Evolutionary conservation across 2,888 invertebrate genomes (phyloP).

Genomic region (Ophonus ardosiacus): DNA sequence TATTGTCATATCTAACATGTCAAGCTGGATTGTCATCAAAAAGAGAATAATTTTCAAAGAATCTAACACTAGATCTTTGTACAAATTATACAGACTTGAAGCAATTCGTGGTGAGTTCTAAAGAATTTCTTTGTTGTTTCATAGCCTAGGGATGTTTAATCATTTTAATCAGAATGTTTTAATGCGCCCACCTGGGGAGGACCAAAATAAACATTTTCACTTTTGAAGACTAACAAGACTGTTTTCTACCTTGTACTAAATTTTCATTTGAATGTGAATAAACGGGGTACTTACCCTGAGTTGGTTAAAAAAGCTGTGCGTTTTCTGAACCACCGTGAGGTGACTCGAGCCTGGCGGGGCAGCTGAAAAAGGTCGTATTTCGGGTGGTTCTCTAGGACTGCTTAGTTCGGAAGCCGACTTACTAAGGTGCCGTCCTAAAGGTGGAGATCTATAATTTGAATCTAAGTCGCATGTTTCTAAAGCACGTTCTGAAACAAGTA

Average conservation of each 20-base stretch:
- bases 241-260: background rate
- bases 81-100: no score
- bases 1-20: no score
- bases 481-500: slow-evolving; percentile 73
- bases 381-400: slow-evolving; percentile 78
- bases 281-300: slow-evolving; percentile 79
- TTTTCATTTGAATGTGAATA: slow-evolving; percentile 92
- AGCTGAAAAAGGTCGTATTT: slow-evolving; percentile 76
- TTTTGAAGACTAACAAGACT: no score
- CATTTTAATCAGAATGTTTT: no score
- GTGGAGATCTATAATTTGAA: slow-evolving; percentile 67
- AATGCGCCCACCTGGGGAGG: no score
- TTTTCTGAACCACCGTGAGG: slow-evolving; percentile 87
- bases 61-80: no score
- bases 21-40: no score
- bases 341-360: slow-evolving; percentile 80
- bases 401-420: slow-evolving; percentile 90
- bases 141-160: no score
- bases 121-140: no score
- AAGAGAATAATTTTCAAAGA: no score
- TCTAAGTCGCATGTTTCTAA: slow-evolving; percentile 74
- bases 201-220: no score
- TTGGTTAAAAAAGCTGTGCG: slow-evolving; percentile 90
- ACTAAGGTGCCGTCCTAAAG: slow-evolving; percentile 82
- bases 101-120: no score